These are phyloP conservation scores for Portunus trituberculatus DNA, from an alignment of 1,140 invertebrate species.

Conservation along the genomic window DNA sequence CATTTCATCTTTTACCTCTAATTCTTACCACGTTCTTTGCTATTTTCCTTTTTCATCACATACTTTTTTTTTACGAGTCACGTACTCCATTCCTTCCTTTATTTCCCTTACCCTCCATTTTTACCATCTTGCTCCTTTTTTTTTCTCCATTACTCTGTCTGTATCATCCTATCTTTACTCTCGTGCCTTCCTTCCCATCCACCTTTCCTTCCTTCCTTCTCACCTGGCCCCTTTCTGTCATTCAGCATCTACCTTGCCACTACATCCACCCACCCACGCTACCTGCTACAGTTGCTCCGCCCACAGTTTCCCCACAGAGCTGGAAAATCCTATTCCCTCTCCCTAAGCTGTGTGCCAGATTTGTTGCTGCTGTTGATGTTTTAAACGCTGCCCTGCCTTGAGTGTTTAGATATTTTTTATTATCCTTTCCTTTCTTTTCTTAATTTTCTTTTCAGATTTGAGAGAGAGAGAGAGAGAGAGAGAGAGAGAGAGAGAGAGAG, in stretches of 20 bases:
- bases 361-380: too few relatives aligned
- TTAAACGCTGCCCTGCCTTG: too few relatives aligned
- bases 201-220: too few relatives aligned
- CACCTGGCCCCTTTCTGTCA: neutral
- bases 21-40: neutral
- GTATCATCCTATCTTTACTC: neutral
- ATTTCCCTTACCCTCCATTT: neutral
- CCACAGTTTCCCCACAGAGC: too few relatives aligned
- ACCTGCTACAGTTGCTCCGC: too few relatives aligned
- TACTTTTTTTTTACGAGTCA: neutral
- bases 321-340: too few relatives aligned
- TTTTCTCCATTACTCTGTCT: neutral
- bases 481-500: constrained; percentile 8
- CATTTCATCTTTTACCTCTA: neutral
- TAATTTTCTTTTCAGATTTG: too few relatives aligned
- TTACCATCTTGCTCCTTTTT: neutral
- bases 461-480: neutral
- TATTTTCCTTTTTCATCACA: neutral
- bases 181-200: neutral
- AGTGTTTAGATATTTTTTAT: neutral
- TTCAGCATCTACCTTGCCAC: neutral
- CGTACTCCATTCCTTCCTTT: neutral
- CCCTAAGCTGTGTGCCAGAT: too few relatives aligned
- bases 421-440: neutral
- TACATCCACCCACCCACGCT: neutral